Evolutionary conservation across 2,888 invertebrate genomes (phyloP).

Genomic region (Aporophyla lueneburgensis): DNA sequence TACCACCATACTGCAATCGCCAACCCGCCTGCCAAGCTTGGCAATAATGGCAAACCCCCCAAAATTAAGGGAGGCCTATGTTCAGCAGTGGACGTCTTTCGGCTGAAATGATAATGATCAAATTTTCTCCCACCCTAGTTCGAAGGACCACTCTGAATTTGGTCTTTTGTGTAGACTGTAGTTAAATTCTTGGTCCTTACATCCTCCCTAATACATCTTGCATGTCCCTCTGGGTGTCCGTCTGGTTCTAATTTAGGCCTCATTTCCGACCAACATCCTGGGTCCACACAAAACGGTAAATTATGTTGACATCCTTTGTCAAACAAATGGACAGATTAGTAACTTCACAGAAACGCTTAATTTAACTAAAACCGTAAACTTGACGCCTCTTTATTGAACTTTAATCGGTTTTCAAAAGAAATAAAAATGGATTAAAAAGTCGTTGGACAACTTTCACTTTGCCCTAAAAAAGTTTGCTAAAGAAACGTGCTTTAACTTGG

Average conservation of each 20-base stretch:
- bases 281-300: conserved; percentile 3
- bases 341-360: conserved; percentile 41
- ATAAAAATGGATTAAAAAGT: conserved; percentile 74
- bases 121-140: background rate
- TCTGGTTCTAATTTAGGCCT: conserved; percentile 19
- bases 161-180: background rate
- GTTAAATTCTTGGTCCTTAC: conserved; percentile 2
- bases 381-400: conserved; percentile 60
- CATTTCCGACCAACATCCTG: conserved; percentile 46
- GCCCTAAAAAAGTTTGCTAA: conserved; percentile 70
- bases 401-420: conserved; percentile 66
- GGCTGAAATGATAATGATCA: too few species aligned
- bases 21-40: too few species aligned
- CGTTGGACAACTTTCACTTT: conserved; percentile 69
- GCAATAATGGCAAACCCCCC: too few species aligned
- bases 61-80: too few species aligned
- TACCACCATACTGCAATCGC: too few species aligned
- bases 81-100: too few species aligned
- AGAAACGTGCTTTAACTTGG: conserved; percentile 66
- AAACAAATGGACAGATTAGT: conserved; percentile 16
- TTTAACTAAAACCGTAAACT: conserved; percentile 39
- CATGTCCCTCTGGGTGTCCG: background rate
- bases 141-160: background rate
- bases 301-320: conserved; percentile 16
- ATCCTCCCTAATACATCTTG: background rate